A percentile compares a stretch with the other conserved stretches of the same genome.
phyloP scores from a whole-genome alignment of 2,113 vertebrate species.

The Peromyscus leucopus region DNA sequence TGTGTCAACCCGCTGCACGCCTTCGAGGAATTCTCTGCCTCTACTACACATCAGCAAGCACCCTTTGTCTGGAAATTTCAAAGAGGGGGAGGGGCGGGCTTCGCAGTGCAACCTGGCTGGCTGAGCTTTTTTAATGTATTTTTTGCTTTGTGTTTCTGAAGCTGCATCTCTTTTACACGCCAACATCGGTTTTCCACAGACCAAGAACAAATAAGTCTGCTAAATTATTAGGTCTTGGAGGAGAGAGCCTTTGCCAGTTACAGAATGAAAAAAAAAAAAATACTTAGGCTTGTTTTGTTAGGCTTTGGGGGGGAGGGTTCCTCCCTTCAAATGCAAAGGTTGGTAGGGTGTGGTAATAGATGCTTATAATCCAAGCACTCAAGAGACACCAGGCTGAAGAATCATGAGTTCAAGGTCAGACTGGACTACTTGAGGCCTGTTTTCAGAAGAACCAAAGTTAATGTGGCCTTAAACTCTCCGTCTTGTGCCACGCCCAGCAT shows the following conservation, averaged over 20 bases:
- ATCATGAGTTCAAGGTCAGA: neutral
- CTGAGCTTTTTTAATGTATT: neutral
- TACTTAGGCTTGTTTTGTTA: neutral
- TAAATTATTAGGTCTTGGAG: neutral
- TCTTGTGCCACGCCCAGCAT: neutral
- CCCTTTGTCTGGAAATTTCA: slow-evolving; percentile 72
- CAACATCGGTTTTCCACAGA: neutral
- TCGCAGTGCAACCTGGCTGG: neutral
- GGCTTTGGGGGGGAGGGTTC: neutral
- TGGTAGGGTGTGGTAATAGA: neutral
- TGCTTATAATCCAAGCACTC: neutral
- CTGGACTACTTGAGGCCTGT: neutral
- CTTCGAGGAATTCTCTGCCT: slow-evolving; percentile 84
- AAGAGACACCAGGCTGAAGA: neutral
- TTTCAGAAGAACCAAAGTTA: neutral
- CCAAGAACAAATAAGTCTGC: slow-evolving; percentile 14
- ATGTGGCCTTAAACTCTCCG: neutral
- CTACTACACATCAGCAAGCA: slow-evolving; percentile 46
- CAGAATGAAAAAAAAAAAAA: neutral
- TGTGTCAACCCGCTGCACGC: slow-evolving; percentile 69
- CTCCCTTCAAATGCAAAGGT: neutral
- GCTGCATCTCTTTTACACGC: slow-evolving; percentile 46
- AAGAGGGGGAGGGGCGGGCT: slow-evolving; percentile 14
- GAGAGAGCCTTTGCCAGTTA: neutral
- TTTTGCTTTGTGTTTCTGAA: slow-evolving; percentile 46